Evolutionary conservation across 2,797 vertebrate genomes (phyloP), one percentile per base, ranked within the genome.

Genomic region (Thalassophryne amazonica): DNA sequence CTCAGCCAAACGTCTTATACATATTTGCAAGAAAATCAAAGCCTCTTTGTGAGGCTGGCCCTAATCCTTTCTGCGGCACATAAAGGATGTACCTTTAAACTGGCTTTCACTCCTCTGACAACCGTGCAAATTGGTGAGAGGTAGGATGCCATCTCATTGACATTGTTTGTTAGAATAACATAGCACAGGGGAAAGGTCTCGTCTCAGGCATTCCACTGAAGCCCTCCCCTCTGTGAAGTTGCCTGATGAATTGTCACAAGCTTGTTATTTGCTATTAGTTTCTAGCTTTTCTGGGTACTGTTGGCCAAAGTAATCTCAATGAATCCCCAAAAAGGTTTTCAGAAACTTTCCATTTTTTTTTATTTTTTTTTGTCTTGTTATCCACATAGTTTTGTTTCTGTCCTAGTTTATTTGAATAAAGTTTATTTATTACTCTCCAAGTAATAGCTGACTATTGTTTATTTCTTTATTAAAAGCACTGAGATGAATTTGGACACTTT

Each of bases 71-170:
- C 88, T 88, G 84, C 84, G 76, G 86, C 88, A 90, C 84, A 90
- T 92, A 89, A 91, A 92, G 89, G 88, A 90, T 90, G 89, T 89
- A 91, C 90, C 89, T 92, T 92, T 91, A 92, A 91, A 92, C 88
- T 86, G 79, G 84, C 89, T 89, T 91, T 91, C 91, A 89, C 76
- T 84, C 74, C 80, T 71, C 78, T 92, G 91, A 91, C 90, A 92
- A 88, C 85, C 91, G 86, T 92, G 88, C 88, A 92, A 92, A 91
- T 92, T 86, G 86, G 81, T 90, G 81, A 81, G 88, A 91, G 89
- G 89, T 91, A 88, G 89, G 89, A 90, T 91, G 89, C 87, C 90
- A 90, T 90, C 86, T 89, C 83, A 86, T 81, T 89, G 87, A 88
- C 88, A 88, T 85, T 91, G 88, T 90, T 91, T 92, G 88, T 89